phyloP scores from a whole-genome alignment of 2,888 invertebrate species.

The Morpho deidamia region DNA sequence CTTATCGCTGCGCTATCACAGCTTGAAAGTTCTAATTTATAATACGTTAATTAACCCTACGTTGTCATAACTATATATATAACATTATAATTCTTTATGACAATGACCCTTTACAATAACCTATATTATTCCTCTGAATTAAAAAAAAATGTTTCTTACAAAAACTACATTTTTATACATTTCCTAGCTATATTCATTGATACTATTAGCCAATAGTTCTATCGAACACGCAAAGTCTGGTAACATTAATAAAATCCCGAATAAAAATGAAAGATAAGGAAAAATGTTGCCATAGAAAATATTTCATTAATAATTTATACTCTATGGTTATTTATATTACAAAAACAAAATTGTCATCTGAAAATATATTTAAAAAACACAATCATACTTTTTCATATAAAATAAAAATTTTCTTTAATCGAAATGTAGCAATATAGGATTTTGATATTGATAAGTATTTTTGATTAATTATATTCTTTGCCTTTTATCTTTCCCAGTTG shows the following conservation, averaged over 20 bases:
- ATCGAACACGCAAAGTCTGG: not conserved
- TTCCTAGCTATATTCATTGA: slow-evolving; percentile 2
- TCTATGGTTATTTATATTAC: not conserved
- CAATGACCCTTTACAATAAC: slow-evolving; percentile 1
- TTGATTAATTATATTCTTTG: too few species aligned
- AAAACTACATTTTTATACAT: slow-evolving; percentile 11
- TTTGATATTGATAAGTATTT: too few species aligned
- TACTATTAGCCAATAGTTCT: not conserved
- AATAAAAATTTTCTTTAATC: too few species aligned
- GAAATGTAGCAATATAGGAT: too few species aligned
- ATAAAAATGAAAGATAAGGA: not conserved
- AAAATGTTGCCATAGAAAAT: not conserved
- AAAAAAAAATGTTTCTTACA: slow-evolving; percentile 4
- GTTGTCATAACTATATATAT: not conserved
- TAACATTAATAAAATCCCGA: not conserved
- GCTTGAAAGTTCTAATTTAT: too few species aligned
- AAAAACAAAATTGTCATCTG: too few species aligned
- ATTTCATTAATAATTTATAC: not conserved
- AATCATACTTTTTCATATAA: too few species aligned
- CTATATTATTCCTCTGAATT: not conserved
- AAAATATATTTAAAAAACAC: too few species aligned
- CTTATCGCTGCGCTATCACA: too few species aligned
- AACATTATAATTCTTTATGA: not conserved
- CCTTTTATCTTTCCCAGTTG: too few species aligned
- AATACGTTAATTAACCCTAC: too few species aligned